Percentiles rank a stretch among this genome's conserved stretches.
Evolutionary conservation across 2,888 invertebrate genomes (phyloP).

Genomic region (Sphaerophoria taeniata): DNA sequence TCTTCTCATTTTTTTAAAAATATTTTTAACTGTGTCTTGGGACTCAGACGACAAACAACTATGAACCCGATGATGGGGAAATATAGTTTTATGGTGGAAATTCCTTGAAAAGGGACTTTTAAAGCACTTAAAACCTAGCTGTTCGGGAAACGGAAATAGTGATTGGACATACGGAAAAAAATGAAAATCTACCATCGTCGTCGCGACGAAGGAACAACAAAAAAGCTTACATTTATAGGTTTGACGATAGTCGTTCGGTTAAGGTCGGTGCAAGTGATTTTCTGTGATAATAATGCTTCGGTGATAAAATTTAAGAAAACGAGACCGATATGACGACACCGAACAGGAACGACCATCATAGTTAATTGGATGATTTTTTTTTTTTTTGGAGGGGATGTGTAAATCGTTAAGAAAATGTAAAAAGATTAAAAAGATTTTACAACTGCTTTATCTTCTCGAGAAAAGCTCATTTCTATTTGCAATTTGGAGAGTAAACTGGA

Average conservation of each 20-base stretch:
- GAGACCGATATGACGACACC: neutral
- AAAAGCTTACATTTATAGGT: slow-evolving; percentile 33
- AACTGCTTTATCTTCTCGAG: neutral
- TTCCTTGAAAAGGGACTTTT: slow-evolving; percentile 17
- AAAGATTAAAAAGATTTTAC: slow-evolving; percentile 6
- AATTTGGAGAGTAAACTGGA: neutral
- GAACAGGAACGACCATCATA: slow-evolving; percentile 3
- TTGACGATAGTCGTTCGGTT: slow-evolving; percentile 20
- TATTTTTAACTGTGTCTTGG: neutral
- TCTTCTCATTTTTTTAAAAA: slow-evolving; percentile 8
- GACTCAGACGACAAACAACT: neutral
- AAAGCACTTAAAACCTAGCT: slow-evolving; percentile 31
- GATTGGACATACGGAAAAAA: neutral
- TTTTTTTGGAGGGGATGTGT: neutral
- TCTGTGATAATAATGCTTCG: slow-evolving; percentile 21
- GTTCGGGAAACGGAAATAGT: slow-evolving; percentile 28
- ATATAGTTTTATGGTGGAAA: slow-evolving; percentile 31
- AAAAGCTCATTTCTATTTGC: neutral
- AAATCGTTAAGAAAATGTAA: slow-evolving; percentile 9
- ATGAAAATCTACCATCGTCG: slow-evolving; percentile 2
- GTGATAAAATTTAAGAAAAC: neutral
- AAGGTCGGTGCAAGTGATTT: slow-evolving; percentile 36
- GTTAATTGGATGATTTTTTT: neutral
- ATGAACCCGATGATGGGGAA: slow-evolving; percentile 8
- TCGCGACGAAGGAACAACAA: neutral